phyloP scores from a whole-genome alignment of 2,888 invertebrate genomes.

The Drymonia ruficornis region DNA sequence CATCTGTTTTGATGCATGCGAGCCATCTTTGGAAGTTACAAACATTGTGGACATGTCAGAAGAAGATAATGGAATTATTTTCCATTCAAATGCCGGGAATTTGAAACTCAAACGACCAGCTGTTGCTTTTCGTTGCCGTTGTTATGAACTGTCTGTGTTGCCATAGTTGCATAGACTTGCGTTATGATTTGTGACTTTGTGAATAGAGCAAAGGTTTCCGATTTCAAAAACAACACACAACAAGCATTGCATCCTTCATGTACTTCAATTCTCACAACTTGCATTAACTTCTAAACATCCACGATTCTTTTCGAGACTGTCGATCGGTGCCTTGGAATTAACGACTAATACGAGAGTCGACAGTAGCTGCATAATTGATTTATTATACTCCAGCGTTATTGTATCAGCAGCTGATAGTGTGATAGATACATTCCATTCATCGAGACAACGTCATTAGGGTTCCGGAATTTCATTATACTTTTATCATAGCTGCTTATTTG shows the following conservation, averaged over 20 bases:
- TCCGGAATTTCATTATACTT: background rate
- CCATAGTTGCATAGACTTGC: background rate
- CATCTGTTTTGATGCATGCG: background rate
- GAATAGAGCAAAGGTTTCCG: too few species aligned
- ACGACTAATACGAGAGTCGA: slow-evolving; percentile 5
- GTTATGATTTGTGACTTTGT: background rate
- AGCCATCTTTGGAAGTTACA: background rate
- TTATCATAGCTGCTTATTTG: background rate
- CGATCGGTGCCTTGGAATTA: too few species aligned
- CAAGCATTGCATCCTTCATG: too few species aligned
- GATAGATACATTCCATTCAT: slow-evolving; percentile 32
- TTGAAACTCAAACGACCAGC: background rate
- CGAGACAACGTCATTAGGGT: background rate
- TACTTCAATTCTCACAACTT: too few species aligned
- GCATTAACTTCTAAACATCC: too few species aligned
- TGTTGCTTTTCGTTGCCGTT: background rate
- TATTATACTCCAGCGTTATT: slow-evolving; percentile 27
- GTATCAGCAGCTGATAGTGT: slow-evolving; percentile 30
- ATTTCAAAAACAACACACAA: too few species aligned
- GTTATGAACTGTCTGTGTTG: background rate
- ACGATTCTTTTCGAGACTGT: too few species aligned
- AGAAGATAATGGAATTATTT: background rate
- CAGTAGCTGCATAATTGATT: slow-evolving; percentile 24
- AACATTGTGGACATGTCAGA: background rate
- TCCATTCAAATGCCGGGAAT: background rate